These are phyloP conservation scores for Dreissena polymorpha DNA, from an alignment of 1,140 invertebrate species.

Conservation along the genomic window DNA sequence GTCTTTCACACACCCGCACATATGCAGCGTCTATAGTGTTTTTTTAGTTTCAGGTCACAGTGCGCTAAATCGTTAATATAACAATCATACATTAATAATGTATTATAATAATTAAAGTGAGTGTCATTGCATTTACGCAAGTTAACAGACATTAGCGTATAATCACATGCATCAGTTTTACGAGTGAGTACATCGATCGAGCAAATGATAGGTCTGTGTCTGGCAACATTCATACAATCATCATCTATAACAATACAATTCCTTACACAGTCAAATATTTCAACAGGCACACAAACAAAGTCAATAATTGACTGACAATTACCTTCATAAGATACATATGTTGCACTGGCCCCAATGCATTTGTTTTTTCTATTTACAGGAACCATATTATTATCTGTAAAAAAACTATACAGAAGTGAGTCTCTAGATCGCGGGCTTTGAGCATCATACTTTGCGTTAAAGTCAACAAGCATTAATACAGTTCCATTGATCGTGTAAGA, in stretches of 20 bases:
- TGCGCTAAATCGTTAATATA: too few relatives aligned
- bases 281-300: slow-evolving; percentile 7
- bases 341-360: too few relatives aligned
- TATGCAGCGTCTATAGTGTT: neutral
- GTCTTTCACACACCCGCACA: neutral
- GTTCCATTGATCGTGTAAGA: too few relatives aligned
- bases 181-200: neutral
- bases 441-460: neutral
- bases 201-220: slow-evolving; percentile 16
- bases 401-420: neutral
- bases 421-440: neutral
- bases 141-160: too few relatives aligned
- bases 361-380: too few relatives aligned
- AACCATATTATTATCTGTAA: too few relatives aligned
- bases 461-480: slow-evolving; percentile 13
- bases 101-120: too few relatives aligned
- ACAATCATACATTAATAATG: neutral
- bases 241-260: slow-evolving; percentile 3
- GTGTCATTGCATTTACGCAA: too few relatives aligned
- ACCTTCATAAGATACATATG: too few relatives aligned
- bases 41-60: too few relatives aligned
- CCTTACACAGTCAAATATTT: neutral
- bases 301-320: neutral
- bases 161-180: too few relatives aligned
- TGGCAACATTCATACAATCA: slow-evolving; percentile 23